These are phyloP conservation scores for Microtus richardsoni DNA, from an alignment of 2,113 vertebrate genomes.

Conservation along the genomic window DNA sequence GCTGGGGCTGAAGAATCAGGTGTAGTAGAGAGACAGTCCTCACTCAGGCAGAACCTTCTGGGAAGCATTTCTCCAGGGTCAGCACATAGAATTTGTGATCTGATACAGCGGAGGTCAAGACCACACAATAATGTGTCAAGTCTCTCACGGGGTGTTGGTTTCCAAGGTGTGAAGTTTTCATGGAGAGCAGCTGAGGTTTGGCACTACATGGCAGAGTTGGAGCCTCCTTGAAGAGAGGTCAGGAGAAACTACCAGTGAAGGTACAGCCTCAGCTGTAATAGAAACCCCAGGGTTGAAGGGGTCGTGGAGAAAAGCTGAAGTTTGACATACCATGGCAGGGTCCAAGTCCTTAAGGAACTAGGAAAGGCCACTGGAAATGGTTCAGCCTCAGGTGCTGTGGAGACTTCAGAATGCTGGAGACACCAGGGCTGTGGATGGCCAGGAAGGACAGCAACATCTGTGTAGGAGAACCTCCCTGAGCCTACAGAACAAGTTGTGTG, in stretches of 20 bases:
- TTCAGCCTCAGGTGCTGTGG: neutral
- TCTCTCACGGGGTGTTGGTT: neutral
- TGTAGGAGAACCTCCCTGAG: neutral
- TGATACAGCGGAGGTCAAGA: neutral
- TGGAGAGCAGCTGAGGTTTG: neutral
- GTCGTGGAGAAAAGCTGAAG: neutral
- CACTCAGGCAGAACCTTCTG: neutral
- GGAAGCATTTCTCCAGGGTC: neutral
- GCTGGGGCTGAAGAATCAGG: neutral
- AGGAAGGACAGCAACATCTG: neutral
- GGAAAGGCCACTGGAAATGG: neutral
- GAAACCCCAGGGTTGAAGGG: neutral
- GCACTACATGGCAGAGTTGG: neutral
- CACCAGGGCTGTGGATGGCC: neutral
- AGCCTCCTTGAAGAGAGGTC: neutral
- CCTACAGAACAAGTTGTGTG: neutral
- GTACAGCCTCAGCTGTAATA: neutral
- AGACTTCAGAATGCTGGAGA: neutral
- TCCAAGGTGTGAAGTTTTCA: neutral
- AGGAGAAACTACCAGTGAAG: neutral
- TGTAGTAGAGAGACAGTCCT: neutral
- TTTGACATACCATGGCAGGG: neutral
- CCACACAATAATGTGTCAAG: neutral
- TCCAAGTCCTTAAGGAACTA: neutral
- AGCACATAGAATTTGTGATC: neutral